Evolutionary conservation across 2,888 invertebrate genomes (phyloP), one percentile per base, ranked within the genome.

Genomic region (Altica lythri): DNA sequence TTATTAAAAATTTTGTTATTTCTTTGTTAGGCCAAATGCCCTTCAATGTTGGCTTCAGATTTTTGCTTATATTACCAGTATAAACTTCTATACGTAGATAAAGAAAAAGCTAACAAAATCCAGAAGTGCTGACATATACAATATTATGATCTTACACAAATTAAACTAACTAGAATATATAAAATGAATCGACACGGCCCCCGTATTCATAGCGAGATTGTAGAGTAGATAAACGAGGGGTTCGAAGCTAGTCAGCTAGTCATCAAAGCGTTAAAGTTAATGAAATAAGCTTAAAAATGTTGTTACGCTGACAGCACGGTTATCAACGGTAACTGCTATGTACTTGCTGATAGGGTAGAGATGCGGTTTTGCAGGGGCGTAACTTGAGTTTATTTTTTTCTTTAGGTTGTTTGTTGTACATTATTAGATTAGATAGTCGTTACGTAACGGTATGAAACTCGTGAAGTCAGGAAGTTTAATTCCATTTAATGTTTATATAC

Each of bases 191-290:
- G 38, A 4, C n/a, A 18, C 18, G 38, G 19, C 38, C 29, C 48
- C 27, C 37, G 48, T 48, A 48, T 14, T 12, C 14, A 5, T 10
- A 29, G n/a, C 8, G 14, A 29, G 19, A 47, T 35, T 13, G 37
- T 48, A 48, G 37, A 37, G 29, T 12, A 19, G 48, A 38, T 48
- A 48, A 48, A 48, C 38, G 48, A 48, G 29, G 48, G 48, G 29
- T 27, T 46, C 38, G 47, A 35, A 43, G 34, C 37, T 47, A 40
- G 47, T 53, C 34, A 53, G 42, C 43, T 43, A 53, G 57, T 58
- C 57, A 58, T 61, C 61, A 59, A 61, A 63, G 63, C 57, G 55
- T 60, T 61, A 58, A 58, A 57, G 53, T 59, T 62, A 63, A 62
- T 63, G 63, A 62, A 63, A 62, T 63, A 59, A 57, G 57, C 59